phyloP scores from a whole-genome alignment of 2,113 vertebrate species.

The Poeciliopsis retropinna region DNA sequence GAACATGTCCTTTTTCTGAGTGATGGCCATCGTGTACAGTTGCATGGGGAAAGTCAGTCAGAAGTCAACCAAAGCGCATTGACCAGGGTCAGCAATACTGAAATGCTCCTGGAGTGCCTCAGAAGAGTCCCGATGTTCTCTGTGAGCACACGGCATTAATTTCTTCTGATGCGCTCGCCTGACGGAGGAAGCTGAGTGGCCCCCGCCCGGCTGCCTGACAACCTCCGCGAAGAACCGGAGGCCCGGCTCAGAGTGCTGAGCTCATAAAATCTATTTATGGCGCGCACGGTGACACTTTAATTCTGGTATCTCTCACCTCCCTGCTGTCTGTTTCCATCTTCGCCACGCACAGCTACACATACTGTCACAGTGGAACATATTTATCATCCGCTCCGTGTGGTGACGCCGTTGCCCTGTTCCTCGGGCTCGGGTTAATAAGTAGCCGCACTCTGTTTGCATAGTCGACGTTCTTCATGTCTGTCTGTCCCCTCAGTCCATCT shows the following conservation, averaged over 20 bases:
- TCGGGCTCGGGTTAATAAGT: slow-evolving; percentile 48
- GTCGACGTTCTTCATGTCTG: slow-evolving; percentile 17
- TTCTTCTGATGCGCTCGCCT: slow-evolving; percentile 45
- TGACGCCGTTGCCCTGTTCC: slow-evolving; percentile 24
- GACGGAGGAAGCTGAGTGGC: slow-evolving; percentile 24
- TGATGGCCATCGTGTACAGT: neutral
- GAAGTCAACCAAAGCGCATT: slow-evolving; percentile 9
- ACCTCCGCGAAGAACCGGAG: slow-evolving; percentile 16
- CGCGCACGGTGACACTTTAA: slow-evolving; percentile 57
- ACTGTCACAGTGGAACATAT: slow-evolving; percentile 42
- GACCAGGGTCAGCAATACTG: slow-evolving; percentile 64
- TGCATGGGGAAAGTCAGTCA: neutral
- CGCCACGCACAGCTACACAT: slow-evolving; percentile 28
- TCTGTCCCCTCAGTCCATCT: neutral
- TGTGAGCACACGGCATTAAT: slow-evolving; percentile 19
- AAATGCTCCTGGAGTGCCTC: slow-evolving; percentile 51
- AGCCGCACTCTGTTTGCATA: slow-evolving; percentile 40
- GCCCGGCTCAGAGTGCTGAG: slow-evolving; percentile 32
- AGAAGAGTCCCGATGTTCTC: slow-evolving; percentile 51
- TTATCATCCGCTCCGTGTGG: slow-evolving; percentile 40
- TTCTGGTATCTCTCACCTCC: slow-evolving; percentile 52
- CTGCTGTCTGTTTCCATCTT: slow-evolving; percentile 13
- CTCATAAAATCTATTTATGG: slow-evolving; percentile 68
- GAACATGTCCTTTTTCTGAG: neutral
- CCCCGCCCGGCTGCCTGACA: slow-evolving; percentile 8